Conservation (phyloP, 2,113 vertebrate genomes). For the Paedocypris sp. region DNA sequence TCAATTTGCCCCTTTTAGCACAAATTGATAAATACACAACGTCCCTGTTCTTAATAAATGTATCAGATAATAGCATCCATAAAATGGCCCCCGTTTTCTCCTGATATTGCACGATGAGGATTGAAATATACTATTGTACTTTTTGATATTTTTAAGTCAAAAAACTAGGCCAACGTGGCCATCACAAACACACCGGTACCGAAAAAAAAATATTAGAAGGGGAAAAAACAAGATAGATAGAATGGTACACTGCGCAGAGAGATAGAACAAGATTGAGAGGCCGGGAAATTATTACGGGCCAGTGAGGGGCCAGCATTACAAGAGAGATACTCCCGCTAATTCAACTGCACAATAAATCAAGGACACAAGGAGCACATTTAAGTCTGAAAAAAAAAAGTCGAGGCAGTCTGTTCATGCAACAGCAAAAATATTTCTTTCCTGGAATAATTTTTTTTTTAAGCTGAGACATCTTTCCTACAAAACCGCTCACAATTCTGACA, state of each 20-base stretch:
- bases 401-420: too few relatives aligned
- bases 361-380: background rate
- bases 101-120: too few relatives aligned
- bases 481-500: background rate
- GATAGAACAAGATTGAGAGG: constrained; percentile 10
- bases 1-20: background rate
- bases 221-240: background rate
- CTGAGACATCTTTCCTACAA: too few relatives aligned
- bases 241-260: constrained; percentile 15
- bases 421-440: constrained; percentile 5
- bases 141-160: too few relatives aligned
- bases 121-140: too few relatives aligned
- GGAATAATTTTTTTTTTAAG: too few relatives aligned
- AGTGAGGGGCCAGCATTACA: constrained; percentile 8
- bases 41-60: background rate
- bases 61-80: too few relatives aligned
- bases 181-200: background rate
- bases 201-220: background rate
- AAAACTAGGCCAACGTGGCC: background rate
- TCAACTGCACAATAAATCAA: constrained; percentile 14
- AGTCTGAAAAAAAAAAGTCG: background rate
- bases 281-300: constrained; percentile 1
- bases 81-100: too few relatives aligned
- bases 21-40: background rate
- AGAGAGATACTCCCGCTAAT: background rate